Evolutionary conservation across 2,797 vertebrate species (phyloP).

Genomic region (Enteromius unitaeniatus): DNA sequence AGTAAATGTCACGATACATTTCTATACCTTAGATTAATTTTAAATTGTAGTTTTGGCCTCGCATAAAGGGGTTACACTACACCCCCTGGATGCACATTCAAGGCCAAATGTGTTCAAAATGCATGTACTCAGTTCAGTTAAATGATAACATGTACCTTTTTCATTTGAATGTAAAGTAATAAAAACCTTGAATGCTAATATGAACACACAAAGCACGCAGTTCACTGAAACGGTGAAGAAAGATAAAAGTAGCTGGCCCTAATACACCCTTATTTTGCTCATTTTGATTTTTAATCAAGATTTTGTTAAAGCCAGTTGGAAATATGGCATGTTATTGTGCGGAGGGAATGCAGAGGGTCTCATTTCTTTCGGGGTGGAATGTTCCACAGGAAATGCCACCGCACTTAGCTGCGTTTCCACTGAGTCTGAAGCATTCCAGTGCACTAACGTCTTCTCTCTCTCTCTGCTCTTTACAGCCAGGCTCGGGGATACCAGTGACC

Average conservation of each 20-base stretch:
- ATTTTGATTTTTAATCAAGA: slow-evolving; percentile 32
- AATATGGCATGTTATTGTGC: slow-evolving; percentile 21
- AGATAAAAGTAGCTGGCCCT: background rate
- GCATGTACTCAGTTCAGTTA: background rate
- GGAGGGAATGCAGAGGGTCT: slow-evolving; percentile 60
- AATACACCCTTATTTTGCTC: background rate
- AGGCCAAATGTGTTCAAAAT: background rate
- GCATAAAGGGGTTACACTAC: no score
- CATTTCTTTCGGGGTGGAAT: slow-evolving; percentile 56
- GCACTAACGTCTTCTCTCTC: slow-evolving; percentile 42
- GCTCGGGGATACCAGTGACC: slow-evolving; percentile 79
- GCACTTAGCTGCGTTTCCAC: slow-evolving; percentile 64
- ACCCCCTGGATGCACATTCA: background rate
- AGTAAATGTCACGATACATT: background rate
- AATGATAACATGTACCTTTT: background rate
- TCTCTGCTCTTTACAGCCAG: slow-evolving; percentile 71
- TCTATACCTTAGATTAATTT: background rate
- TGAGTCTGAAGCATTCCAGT: slow-evolving; percentile 49
- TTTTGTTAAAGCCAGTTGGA: slow-evolving; percentile 5
- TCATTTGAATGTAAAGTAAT: background rate
- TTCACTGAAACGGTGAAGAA: background rate
- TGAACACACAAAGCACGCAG: background rate
- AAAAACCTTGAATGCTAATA: background rate
- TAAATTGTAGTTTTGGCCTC: background rate
- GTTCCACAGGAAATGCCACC: slow-evolving; percentile 74